Percentiles rank a stretch among this genome's conserved stretches.
Conservation (phyloP, 2,888 invertebrate genomes). For the Odontomyia ornata region DNA sequence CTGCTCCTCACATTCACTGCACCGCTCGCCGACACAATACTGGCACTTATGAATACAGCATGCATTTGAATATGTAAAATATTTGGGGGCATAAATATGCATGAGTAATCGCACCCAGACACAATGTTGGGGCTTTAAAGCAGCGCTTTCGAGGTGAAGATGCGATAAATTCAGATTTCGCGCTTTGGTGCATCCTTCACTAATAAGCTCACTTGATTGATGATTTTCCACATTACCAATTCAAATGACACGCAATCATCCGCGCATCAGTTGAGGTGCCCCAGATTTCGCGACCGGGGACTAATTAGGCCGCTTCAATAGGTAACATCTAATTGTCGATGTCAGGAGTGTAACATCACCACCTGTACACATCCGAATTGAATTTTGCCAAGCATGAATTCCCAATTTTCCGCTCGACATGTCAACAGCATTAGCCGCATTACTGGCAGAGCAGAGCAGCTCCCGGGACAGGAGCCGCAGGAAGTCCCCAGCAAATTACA, state of each 20-base stretch:
- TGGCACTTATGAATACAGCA: no score
- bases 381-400: slow-evolving; percentile 36
- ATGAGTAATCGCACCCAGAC: no score
- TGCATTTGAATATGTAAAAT: no score
- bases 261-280: background rate
- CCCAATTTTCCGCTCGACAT: slow-evolving; percentile 37
- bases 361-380: slow-evolving; percentile 11
- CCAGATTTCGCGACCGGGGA: background rate
- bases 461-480: no score
- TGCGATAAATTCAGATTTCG: background rate
- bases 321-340: background rate
- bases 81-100: no score
- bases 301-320: background rate
- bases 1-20: no score
- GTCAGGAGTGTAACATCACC: slow-evolving; percentile 26
- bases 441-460: background rate
- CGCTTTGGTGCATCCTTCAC: background rate
- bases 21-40: no score
- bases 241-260: background rate
- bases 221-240: background rate
- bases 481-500: background rate
- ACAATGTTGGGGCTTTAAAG: no score
- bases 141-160: no score
- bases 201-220: background rate
- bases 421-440: background rate